phyloP scores from a whole-genome alignment of 1,140 invertebrate genomes.

The Meloidogyne hapla region DNA sequence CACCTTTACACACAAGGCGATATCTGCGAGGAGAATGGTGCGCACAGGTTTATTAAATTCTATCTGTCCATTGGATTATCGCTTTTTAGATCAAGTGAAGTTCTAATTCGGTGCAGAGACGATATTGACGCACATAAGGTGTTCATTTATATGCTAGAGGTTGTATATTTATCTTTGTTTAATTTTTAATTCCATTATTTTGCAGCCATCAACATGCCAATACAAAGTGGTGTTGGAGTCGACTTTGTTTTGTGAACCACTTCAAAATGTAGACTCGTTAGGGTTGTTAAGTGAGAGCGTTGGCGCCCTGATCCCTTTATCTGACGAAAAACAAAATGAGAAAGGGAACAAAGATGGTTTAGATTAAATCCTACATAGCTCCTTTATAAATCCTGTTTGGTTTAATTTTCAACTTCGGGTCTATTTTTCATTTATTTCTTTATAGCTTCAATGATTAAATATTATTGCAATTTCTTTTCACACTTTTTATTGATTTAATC shows the following conservation, averaged over 20 bases:
- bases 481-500: background rate
- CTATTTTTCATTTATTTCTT: background rate
- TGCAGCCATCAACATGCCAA: conserved; percentile 84
- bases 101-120: conserved; percentile 35
- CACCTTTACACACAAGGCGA: conserved; percentile 82
- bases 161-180: background rate
- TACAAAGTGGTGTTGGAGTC: conserved; percentile 83
- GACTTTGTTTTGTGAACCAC: conserved; percentile 79
- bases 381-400: background rate
- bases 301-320: too few species aligned
- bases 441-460: background rate
- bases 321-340: background rate
- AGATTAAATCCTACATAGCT: background rate
- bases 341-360: background rate
- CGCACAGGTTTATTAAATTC: conserved; percentile 22
- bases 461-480: background rate
- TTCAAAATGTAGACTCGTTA: conserved; percentile 67
- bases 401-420: background rate
- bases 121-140: conserved; percentile 28
- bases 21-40: conserved; percentile 69
- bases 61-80: background rate
- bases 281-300: conserved; percentile 47
- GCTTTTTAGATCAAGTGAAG: conserved; percentile 43
- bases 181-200: background rate
- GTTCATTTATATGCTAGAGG: conserved; percentile 44